phyloP scores from a whole-genome alignment of 1,140 invertebrate genomes.

The Eriosoma lanigerum region DNA sequence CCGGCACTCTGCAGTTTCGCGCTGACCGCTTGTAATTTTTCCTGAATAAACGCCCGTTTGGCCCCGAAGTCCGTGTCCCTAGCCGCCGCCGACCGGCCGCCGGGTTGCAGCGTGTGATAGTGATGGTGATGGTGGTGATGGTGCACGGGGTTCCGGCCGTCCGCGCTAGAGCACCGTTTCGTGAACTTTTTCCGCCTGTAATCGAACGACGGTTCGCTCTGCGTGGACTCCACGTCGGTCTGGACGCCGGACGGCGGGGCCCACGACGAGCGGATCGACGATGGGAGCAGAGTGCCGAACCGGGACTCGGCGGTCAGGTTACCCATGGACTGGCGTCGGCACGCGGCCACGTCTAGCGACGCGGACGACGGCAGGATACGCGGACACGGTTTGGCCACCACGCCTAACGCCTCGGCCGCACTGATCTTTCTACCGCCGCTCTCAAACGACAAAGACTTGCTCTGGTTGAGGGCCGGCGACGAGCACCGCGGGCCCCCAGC shows the following conservation, averaged over 20 bases:
- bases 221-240: conserved; percentile 52
- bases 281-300: conserved; percentile 50
- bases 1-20: conserved; percentile 57
- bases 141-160: conserved; percentile 47
- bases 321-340: conserved; percentile 55
- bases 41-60: conserved; percentile 43
- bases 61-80: conserved; percentile 25
- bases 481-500: not conserved
- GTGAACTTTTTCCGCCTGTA: conserved; percentile 52
- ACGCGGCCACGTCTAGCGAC: conserved; percentile 52
- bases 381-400: conserved; percentile 56
- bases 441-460: not conserved
- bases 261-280: conserved; percentile 62
- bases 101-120: conserved; percentile 24
- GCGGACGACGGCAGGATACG: conserved; percentile 53
- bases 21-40: conserved; percentile 43
- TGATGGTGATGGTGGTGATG: conserved; percentile 39
- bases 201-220: conserved; percentile 44
- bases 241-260: conserved; percentile 55
- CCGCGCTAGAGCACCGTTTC: conserved; percentile 52
- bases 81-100: conserved; percentile 31
- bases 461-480: conserved; percentile 9
- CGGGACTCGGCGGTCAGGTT: conserved; percentile 55
- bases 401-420: conserved; percentile 56
- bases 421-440: conserved; percentile 53